phyloP scores from a whole-genome alignment of 2,888 invertebrate species.

The Andrena minutula region DNA sequence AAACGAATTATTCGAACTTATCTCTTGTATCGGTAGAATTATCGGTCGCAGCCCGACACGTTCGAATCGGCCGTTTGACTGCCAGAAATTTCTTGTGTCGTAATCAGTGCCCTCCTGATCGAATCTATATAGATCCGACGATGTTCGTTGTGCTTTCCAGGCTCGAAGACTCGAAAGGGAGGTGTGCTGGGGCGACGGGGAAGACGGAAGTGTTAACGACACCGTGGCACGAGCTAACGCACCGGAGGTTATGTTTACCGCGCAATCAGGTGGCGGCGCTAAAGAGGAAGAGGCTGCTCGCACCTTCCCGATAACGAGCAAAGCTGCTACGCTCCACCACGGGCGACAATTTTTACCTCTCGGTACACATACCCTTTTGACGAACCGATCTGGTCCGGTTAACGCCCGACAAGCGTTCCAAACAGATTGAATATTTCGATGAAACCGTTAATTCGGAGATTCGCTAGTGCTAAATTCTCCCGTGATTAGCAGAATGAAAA shows the following conservation, averaged over 20 bases:
- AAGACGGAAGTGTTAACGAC: slow-evolving; percentile 75
- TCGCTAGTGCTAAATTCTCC: too few relatives aligned
- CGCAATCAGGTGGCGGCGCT: slow-evolving; percentile 80
- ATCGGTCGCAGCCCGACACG: slow-evolving; percentile 31
- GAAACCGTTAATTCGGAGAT: background rate
- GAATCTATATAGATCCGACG: background rate
- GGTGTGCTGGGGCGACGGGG: slow-evolving; percentile 20
- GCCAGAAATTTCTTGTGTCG: background rate
- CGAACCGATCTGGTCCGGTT: slow-evolving; percentile 14
- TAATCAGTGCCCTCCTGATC: background rate
- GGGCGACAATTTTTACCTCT: slow-evolving; percentile 51
- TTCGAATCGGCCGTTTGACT: slow-evolving; percentile 8
- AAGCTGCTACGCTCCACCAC: slow-evolving; percentile 60
- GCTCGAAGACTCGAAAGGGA: background rate
- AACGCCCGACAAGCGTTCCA: background rate
- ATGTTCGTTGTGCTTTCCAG: slow-evolving; percentile 39
- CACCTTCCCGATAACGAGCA: slow-evolving; percentile 82
- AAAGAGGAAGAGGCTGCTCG: slow-evolving; percentile 79
- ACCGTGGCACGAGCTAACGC: slow-evolving; percentile 75
- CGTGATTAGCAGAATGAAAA: too few relatives aligned
- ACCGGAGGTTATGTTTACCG: slow-evolving; percentile 75
- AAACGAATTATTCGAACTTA: slow-evolving; percentile 49
- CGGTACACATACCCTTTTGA: slow-evolving; percentile 10
- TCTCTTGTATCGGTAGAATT: slow-evolving; percentile 38
- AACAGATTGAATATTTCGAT: background rate